These are phyloP conservation scores for Aphelocoma californica DNA, from an alignment of 2,797 vertebrate species.

Conservation along the genomic window DNA sequence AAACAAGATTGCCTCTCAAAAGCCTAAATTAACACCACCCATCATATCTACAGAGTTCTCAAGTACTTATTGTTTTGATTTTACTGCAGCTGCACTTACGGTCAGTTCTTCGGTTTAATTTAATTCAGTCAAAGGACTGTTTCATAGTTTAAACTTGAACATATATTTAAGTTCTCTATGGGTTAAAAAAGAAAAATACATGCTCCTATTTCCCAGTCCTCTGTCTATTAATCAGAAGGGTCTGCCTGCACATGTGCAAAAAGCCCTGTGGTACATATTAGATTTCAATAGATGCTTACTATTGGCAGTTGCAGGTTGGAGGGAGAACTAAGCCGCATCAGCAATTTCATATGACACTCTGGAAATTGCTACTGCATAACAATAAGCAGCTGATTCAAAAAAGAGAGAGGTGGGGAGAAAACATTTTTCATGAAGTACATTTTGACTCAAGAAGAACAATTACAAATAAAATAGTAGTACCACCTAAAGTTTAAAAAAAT, in stretches of 20 bases:
- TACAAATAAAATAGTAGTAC: background rate
- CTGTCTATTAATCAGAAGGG: conserved; percentile 7
- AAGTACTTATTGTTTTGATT: background rate
- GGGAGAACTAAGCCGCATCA: conserved; percentile 72
- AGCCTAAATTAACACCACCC: background rate
- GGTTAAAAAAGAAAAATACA: background rate
- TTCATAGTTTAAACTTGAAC: background rate
- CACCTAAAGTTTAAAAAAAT: background rate
- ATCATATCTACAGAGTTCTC: background rate
- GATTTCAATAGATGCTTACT: conserved; percentile 56
- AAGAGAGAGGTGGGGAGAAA: background rate
- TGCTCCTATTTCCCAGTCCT: background rate
- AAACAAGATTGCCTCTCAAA: background rate
- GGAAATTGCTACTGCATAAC: conserved; percentile 74
- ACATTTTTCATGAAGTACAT: background rate
- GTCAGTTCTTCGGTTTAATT: background rate
- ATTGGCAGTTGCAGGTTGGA: conserved; percentile 55
- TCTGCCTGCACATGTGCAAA: conserved; percentile 20
- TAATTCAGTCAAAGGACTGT: background rate
- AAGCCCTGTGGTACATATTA: conserved; percentile 43
- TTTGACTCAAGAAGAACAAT: background rate
- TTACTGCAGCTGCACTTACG: background rate
- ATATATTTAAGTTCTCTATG: background rate
- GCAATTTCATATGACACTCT: conserved; percentile 75
- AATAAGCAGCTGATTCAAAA: conserved; percentile 64